Evolutionary conservation across 1,140 invertebrate genomes (phyloP), one percentile per base, ranked within the genome.

Genomic region (Drosophila eugracilis): DNA sequence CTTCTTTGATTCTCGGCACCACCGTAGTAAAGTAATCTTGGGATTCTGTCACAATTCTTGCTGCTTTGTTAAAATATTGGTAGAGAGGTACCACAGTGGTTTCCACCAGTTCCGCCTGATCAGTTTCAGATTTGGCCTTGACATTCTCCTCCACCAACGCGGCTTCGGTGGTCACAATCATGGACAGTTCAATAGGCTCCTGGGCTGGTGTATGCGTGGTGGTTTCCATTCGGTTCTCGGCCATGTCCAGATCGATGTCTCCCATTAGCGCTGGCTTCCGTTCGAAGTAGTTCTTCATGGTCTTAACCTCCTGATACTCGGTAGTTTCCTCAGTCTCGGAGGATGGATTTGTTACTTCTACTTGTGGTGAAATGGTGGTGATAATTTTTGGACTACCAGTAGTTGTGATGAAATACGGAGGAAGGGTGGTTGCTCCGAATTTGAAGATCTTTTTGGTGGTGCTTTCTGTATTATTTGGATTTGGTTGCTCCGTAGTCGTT

Each of bases 211-310:
- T 2, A 9, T 67, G 19, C 2, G 66, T 72, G 12, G 45, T 67
- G 6, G 63, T 67, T 12, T 52, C 37, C 36, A 66, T 52, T 7
- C 45, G 30, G 39, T 70, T 49, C 28, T 67, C 62, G 15, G 44
- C 30, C 53, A 71, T 52, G 32, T 59, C 14, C 37, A 50, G 2
- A 9, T 30, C 50, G 1, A 14, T 28, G 0, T 44, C 52, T 4
- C 1, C 17, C 17, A 45, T 9, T 36, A 7, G 5, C 0, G 5
- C 21, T n/a, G 42, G 26, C 5, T 5, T 30, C 10, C 17, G 17
- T 1, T 12, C 28, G 22, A 58, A 36, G 14, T 14, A 57, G 30
- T 48, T 49, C 5, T 5, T 58, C 9, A n/a, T 0, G 5, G 67
- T 70, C 26, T 17, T 32, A 0, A 4, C 12, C 14, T 52, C 44